Base-by-base conservation (phyloP, 2,888 invertebrate genomes). In the Gymnoscelis rufifasciata region DNA sequence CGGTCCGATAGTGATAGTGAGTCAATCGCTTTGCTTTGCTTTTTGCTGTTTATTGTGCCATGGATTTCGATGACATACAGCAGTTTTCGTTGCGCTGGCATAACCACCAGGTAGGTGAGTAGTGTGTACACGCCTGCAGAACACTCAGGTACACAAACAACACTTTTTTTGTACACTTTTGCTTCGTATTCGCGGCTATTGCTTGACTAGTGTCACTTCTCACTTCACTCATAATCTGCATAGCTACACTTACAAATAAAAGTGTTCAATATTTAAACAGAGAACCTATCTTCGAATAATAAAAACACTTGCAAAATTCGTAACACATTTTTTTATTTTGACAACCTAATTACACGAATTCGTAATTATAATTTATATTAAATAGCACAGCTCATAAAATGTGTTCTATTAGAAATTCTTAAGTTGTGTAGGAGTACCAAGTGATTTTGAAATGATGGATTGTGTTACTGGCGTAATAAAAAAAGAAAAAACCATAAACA, bases 71-170 rank as follows among this genome's bases (percentile, higher is more conserved):
- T 71, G 89, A 90, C 60, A 82, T 90, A 64, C 93, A 93, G 81
- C 94, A 95, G 79, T 95, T 95, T 83, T 95, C 94, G 78, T 90
- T 95, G 70, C 91, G 94, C 78, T 95, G 95, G 95, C 95, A 95
- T 83, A 95, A 94, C 82, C 93, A 92, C 80, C 92, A 92, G 90
- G 92, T 92, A 89, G 90, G 89, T 83, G 74, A 86, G 87, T 87
- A 84, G 58, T 70, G 70, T 65, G 61, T 60, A 71, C 66, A 78
- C 75, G 76, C 74, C 66, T 69, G 74, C 73, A 63, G 52, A n/a
- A 64, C 57, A 54, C 56, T 60, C 66, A 72, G 67, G 70, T 69
- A 73, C 19, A 2, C n/a, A 28, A 68, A 71, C 64, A 31, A n/a
- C 43, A 57, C 62, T 60, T 56, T 63, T 63, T 62, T 63, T 62